phyloP scores from a whole-genome alignment of 92 coral and sea anemone genomes.

The Porites rus region DNA sequence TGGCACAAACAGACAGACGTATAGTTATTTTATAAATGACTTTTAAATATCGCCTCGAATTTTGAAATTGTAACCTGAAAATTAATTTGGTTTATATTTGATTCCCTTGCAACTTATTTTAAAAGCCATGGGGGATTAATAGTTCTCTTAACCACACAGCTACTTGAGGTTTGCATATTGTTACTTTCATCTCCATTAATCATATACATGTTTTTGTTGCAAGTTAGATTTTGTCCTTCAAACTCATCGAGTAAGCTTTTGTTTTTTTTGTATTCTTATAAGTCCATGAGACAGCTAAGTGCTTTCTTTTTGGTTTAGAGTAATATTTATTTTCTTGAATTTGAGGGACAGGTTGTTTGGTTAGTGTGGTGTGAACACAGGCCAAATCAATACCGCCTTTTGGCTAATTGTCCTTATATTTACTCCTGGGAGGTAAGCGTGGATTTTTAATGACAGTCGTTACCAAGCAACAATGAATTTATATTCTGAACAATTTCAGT shows the following conservation, averaged over 20 bases:
- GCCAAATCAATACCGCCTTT: slow-evolving; percentile 10
- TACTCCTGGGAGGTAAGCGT: neutral
- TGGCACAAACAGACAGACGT: neutral
- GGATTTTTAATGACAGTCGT: neutral
- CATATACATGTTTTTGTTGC: too few species aligned
- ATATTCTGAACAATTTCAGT: neutral
- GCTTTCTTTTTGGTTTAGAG: neutral
- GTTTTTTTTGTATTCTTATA: neutral
- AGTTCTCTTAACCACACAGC: neutral
- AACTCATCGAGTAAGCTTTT: too few species aligned
- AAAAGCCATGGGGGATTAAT: slow-evolving; percentile 1
- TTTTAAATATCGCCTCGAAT: too few species aligned
- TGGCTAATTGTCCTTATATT: neutral
- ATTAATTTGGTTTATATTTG: neutral
- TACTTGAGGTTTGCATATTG: neutral
- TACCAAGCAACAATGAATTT: neutral
- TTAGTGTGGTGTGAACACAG: neutral
- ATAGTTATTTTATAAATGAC: too few species aligned
- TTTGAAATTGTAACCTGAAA: neutral
- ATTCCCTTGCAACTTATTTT: neutral
- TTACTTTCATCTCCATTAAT: neutral
- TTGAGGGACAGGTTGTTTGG: slow-evolving; percentile 9
- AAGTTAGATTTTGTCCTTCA: too few species aligned
- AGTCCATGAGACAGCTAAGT: neutral
- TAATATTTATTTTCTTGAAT: neutral